Conservation (phyloP, 2,113 vertebrate genomes). For the Murina feae region DNA sequence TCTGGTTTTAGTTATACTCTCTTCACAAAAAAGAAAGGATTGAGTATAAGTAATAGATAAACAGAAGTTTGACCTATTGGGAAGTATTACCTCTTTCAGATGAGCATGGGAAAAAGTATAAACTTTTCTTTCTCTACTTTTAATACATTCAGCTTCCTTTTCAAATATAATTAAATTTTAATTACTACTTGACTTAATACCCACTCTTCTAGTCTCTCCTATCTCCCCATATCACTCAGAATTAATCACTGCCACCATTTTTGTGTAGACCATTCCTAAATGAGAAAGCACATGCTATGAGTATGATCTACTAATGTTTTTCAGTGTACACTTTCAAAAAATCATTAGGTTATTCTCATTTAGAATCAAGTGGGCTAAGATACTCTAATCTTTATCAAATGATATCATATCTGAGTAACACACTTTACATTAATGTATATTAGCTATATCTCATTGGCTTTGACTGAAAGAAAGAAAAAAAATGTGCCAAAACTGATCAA, state of each 20-base stretch:
- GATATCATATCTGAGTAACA: not conserved
- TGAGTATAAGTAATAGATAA: not conserved
- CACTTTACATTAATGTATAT: not conserved
- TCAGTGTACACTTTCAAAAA: not conserved
- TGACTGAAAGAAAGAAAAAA: not conserved
- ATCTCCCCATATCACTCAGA: not conserved
- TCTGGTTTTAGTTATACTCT: not conserved
- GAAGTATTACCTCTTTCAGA: not conserved
- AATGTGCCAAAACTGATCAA: not conserved
- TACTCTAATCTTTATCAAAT: not conserved
- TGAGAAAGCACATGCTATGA: not conserved
- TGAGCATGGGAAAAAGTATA: not conserved
- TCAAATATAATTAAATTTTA: not conserved
- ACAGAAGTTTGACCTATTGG: not conserved
- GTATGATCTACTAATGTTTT: not conserved
- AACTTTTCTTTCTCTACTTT: not conserved
- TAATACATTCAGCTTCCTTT: not conserved
- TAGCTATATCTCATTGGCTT: not conserved
- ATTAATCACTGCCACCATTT: not conserved
- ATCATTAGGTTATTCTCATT: not conserved
- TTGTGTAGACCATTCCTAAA: not conserved
- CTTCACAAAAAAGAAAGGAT: not conserved
- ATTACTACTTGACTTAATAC: not conserved
- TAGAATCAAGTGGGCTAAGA: not conserved
- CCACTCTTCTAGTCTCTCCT: not conserved